phyloP scores from a whole-genome alignment of 2,888 invertebrate species.

The Drosophila atroscutellata region DNA sequence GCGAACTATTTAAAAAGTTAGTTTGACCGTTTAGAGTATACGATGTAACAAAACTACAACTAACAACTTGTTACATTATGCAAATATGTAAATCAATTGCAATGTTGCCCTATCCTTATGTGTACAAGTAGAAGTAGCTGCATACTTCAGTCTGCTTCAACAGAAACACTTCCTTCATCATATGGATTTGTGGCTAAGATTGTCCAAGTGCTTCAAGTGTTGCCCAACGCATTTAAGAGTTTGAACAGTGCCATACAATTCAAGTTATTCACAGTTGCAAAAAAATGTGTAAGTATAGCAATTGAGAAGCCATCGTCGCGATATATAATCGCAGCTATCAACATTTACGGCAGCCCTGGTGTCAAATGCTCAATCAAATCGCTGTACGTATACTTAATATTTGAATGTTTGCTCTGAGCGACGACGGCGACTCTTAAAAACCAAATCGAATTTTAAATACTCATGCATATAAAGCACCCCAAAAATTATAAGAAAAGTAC shows the following conservation, averaged over 20 bases:
- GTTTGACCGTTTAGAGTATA: neutral
- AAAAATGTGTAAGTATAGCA: constrained; percentile 8
- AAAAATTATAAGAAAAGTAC: constrained; percentile 4
- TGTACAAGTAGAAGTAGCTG: neutral
- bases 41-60: neutral
- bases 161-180: neutral
- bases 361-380: constrained; percentile 60
- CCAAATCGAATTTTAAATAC: constrained; percentile 74
- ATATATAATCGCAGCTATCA: constrained; percentile 35
- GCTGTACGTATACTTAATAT: constrained; percentile 73
- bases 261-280: constrained; percentile 23
- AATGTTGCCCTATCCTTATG: neutral
- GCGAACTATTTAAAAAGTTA: neutral
- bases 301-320: constrained; percentile 18
- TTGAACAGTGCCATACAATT: constrained; percentile 20
- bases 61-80: neutral
- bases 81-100: neutral
- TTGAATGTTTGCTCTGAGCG: constrained; percentile 49
- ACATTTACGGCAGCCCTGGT: constrained; percentile 58
- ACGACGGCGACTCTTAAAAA: constrained; percentile 50
- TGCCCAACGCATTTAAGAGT: constrained; percentile 9
- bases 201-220: constrained; percentile 9
- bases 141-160: neutral
- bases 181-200: constrained; percentile 8
- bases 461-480: constrained; percentile 34